phyloP scores from a whole-genome alignment of 2,797 vertebrate species.

The Sebastes glaucus region DNA sequence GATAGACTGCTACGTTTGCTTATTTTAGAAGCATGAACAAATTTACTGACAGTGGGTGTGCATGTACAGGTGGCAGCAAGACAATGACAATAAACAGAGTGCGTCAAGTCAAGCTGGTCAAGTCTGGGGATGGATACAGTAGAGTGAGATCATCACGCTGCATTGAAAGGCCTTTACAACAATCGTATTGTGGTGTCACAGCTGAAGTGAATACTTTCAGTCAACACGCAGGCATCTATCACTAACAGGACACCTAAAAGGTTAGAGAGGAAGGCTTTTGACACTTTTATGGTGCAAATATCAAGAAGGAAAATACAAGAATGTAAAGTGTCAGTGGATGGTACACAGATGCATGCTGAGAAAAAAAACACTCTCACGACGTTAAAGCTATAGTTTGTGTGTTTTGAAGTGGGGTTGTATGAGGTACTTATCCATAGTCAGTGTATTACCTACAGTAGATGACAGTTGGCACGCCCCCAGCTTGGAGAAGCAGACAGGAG shows the following conservation, averaged over 20 bases:
- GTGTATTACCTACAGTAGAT: too few relatives aligned
- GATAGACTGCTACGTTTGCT: neutral
- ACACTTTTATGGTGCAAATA: neutral
- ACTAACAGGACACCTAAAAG: neutral
- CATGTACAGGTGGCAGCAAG: neutral
- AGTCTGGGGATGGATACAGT: neutral
- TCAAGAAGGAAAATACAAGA: neutral
- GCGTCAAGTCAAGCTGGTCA: neutral
- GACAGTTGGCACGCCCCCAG: too few relatives aligned
- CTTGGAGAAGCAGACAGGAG: too few relatives aligned
- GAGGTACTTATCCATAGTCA: too few relatives aligned
- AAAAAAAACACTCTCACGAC: neutral
- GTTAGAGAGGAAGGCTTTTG: neutral
- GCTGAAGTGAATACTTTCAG: neutral
- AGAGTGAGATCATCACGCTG: constrained; percentile 21
- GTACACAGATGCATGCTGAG: neutral
- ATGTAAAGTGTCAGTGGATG: neutral
- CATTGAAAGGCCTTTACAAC: constrained; percentile 8
- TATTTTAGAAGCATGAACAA: neutral
- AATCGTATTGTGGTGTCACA: neutral
- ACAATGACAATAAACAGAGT: neutral
- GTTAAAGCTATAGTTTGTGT: neutral
- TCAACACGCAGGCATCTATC: neutral
- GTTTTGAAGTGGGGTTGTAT: too few relatives aligned
- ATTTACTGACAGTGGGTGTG: neutral